Conservation (phyloP, 2,888 invertebrate genomes). For the Pherbina coryleti region DNA sequence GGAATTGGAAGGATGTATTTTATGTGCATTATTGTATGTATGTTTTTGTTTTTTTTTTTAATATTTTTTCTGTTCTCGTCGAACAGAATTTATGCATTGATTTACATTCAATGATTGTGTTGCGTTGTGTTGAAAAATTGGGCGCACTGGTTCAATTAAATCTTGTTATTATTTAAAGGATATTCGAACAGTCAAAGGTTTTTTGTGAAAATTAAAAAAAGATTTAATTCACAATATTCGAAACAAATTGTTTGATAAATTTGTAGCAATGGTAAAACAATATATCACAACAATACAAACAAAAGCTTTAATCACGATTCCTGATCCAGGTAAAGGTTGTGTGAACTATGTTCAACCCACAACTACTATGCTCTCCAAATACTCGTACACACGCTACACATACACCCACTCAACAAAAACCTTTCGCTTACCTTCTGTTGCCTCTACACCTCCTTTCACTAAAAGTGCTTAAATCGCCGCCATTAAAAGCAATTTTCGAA, state of each 20-base stretch:
- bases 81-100: background rate
- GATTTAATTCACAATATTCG: too few species aligned
- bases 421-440: too few species aligned
- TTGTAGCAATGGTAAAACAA: too few species aligned
- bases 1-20: background rate
- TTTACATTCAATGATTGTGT: background rate
- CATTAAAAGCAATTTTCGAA: conserved; percentile 25
- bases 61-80: background rate
- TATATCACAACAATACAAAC: too few species aligned
- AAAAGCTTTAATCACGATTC: background rate
- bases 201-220: too few species aligned
- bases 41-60: background rate
- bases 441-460: background rate
- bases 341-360: background rate
- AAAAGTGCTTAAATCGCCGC: conserved; percentile 6
- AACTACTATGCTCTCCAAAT: background rate
- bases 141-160: too few species aligned
- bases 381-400: background rate
- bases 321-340: background rate
- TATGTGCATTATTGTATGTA: background rate
- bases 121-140: too few species aligned
- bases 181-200: too few species aligned
- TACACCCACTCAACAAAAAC: too few species aligned
- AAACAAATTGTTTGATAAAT: too few species aligned
- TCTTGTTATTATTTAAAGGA: too few species aligned